Evolutionary conservation across 2,113 vertebrate genomes (phyloP).

Genomic region (Rhizomys pruinosus): DNA sequence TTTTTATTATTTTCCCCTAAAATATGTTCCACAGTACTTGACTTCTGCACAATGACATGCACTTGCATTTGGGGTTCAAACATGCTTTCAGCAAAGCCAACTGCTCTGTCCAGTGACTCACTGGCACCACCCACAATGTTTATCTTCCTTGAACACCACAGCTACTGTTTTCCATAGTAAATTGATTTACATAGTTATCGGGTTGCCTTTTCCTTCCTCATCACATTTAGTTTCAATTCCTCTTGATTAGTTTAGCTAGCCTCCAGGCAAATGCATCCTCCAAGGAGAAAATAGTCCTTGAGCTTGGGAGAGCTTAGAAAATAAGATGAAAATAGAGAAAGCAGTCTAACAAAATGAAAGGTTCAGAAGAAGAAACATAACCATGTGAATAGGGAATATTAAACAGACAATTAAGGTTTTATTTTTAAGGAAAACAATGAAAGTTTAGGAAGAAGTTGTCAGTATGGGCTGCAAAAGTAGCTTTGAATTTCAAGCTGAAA

Average conservation of each 20-base stretch:
- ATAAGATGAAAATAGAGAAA: slow-evolving; percentile 62
- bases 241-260: slow-evolving; percentile 75
- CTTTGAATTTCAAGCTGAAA: slow-evolving; percentile 48
- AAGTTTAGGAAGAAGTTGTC: background rate
- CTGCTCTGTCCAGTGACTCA: slow-evolving; percentile 8
- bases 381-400: slow-evolving; percentile 22
- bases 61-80: slow-evolving; percentile 26
- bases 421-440: slow-evolving; percentile 28
- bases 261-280: slow-evolving; percentile 68
- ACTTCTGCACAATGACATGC: background rate
- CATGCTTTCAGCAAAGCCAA: background rate
- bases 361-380: background rate
- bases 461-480: background rate
- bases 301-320: slow-evolving; percentile 64
- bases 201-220: slow-evolving; percentile 45
- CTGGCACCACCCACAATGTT: background rate
- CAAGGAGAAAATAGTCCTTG: slow-evolving; percentile 42
- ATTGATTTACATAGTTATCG: slow-evolving; percentile 75
- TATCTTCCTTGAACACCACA: slow-evolving; percentile 39
- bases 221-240: slow-evolving; percentile 68
- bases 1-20: background rate
- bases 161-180: slow-evolving; percentile 71
- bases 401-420: background rate
- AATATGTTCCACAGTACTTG: slow-evolving; percentile 15
- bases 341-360: slow-evolving; percentile 19